Evolutionary conservation across 1,140 invertebrate genomes (phyloP).

Genomic region (Bombus fervidus): DNA sequence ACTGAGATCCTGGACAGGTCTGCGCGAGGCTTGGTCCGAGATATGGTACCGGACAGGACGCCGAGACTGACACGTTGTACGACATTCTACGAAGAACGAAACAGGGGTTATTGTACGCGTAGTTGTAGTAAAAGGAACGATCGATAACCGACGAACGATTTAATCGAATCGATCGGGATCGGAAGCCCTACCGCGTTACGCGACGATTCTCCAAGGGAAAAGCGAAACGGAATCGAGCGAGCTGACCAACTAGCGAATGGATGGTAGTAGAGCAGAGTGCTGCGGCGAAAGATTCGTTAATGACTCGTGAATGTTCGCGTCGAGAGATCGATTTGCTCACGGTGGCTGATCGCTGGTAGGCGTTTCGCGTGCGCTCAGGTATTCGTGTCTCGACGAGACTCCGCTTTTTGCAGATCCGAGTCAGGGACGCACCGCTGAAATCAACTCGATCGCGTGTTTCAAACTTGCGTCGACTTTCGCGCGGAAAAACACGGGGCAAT

Average conservation of each 20-base stretch:
- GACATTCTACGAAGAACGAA: slow-evolving; percentile 72
- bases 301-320: neutral
- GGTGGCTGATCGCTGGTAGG: no score
- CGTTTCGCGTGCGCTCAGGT: neutral
- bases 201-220: neutral
- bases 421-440: slow-evolving; percentile 40
- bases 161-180: neutral
- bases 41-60: slow-evolving; percentile 69
- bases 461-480: neutral
- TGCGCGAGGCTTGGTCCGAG: slow-evolving; percentile 82
- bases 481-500: no score
- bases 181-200: neutral
- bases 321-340: neutral
- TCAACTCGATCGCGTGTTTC: neutral
- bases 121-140: neutral
- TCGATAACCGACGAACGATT: neutral
- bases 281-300: neutral
- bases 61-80: slow-evolving; percentile 63
- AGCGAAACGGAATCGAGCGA: no score
- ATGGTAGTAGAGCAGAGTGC: neutral
- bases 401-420: slow-evolving; percentile 15
- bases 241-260: no score
- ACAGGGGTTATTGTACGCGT: neutral
- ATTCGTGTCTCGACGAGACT: slow-evolving; percentile 14
- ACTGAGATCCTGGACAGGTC: slow-evolving; percentile 82